Evolutionary conservation across 1,140 invertebrate species (phyloP), one percentile per base, ranked within the genome.

Genomic region (Sitodiplosis mosellana): DNA sequence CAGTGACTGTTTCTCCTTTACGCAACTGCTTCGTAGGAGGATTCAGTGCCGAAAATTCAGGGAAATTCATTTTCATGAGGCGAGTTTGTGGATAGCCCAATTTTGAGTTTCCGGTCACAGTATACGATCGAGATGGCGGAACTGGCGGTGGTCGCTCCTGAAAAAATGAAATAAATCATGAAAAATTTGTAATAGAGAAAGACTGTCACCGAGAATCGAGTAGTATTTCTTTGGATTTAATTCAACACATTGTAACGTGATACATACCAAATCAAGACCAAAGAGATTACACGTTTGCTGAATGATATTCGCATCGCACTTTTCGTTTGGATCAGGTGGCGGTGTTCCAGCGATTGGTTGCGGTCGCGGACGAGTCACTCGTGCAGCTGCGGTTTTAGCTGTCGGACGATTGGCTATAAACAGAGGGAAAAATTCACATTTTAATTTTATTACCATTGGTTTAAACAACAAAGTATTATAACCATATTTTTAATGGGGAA

Each of bases 81-180:
- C 90, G 76, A 47, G 80, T 86, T 68, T 94, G 90, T 33, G 90
- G 90, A 69, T 92, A 93, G 51, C 84, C 80, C 48, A 93, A 65
- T 69, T 92, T 92, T n/a, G 86, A 84, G 65, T 91, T 91, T 49
- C 86, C 87, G 22, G 82, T 73, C 36, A 94, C 84, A 21, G 87
- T 92, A 66, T 93, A 94, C 0, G 85, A 76, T 52, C 89, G 74
- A 55, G 84, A 85, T 4, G 85, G 84, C 5, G 89, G 90, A 36
- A 93, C 78, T 15, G 87, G 87, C 8, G 88, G 89, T 12, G 88
- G 87, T 51, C 85, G 72, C 67, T 91, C 86, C 83, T 87, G 60
- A 27, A 55, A 56, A 53, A 52, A 49, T 21, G 14, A 4, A 41
- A 42, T 51, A 51, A 48, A 50, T 10, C n/a, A 14, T 19, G 33